Evolutionary conservation across 1,140 invertebrate species (phyloP).

Genomic region (Cyclargus thomasi): DNA sequence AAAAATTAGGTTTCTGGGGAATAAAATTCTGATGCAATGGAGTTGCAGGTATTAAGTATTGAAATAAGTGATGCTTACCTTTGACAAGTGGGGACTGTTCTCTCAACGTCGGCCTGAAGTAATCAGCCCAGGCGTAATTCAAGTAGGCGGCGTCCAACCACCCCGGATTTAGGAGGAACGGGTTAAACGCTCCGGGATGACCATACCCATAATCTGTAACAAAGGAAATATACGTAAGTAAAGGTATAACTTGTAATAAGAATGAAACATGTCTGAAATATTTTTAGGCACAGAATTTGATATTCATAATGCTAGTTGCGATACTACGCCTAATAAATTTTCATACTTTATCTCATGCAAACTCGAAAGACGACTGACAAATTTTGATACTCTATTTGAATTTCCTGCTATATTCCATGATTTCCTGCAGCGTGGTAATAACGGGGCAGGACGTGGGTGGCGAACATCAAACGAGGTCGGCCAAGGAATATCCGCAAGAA

Average conservation of each 20-base stretch:
- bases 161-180: conserved; percentile 82
- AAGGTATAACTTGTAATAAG: too few relatives aligned
- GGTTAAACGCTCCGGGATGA: conserved; percentile 80
- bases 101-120: conserved; percentile 75
- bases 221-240: conserved; percentile 35
- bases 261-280: neutral
- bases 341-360: neutral
- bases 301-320: too few relatives aligned
- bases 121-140: conserved; percentile 83
- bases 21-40: too few relatives aligned
- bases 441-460: neutral
- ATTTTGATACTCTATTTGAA: neutral
- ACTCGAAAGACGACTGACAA: neutral
- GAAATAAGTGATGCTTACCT: conserved; percentile 69
- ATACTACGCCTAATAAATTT: neutral
- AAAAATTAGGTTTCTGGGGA: too few relatives aligned
- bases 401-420: neutral
- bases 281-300: too few relatives aligned
- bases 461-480: conserved; percentile 21
- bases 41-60: neutral
- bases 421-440: conserved; percentile 7
- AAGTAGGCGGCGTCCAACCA: conserved; percentile 87
- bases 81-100: conserved; percentile 74
- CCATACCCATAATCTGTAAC: conserved; percentile 83
- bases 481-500: conserved; percentile 46